These are phyloP conservation scores for Xiphophorus birchmanni DNA, from an alignment of 2,797 vertebrate species.

Conservation along the genomic window DNA sequence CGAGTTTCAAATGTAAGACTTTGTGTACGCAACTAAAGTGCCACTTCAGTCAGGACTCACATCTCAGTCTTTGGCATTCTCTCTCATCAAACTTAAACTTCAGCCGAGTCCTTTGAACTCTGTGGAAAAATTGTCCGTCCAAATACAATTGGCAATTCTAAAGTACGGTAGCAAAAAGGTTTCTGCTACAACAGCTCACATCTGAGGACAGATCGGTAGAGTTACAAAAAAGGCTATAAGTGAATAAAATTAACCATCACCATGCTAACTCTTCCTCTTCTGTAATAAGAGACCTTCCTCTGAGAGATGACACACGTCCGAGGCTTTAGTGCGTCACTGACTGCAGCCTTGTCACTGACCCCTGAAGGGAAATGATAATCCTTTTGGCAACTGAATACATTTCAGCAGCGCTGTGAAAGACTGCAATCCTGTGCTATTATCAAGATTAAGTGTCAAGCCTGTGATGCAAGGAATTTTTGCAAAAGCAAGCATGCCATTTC, in stretches of 20 bases:
- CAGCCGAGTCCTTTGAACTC: not conserved
- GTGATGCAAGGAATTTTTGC: constrained; percentile 27
- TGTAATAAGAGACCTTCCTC: constrained; percentile 46
- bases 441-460: constrained; percentile 24
- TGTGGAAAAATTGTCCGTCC: not conserved
- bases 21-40: not conserved
- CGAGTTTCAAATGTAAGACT: not conserved
- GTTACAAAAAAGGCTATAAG: not conserved
- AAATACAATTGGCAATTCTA: not conserved
- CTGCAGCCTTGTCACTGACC: constrained; percentile 33
- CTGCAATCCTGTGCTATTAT: constrained; percentile 33
- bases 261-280: constrained; percentile 1
- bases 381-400: constrained; percentile 8
- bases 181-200: not conserved
- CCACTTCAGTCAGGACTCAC: not conserved
- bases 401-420: constrained; percentile 1
- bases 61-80: not conserved
- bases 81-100: not conserved
- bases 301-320: constrained; percentile 28
- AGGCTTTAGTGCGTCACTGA: constrained; percentile 58
- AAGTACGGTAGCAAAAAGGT: not conserved
- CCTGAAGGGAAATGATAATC: constrained; percentile 38
- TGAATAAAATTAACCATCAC: not conserved
- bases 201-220: not conserved
- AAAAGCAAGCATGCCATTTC: constrained; percentile 17